Percentiles rank a stretch among this genome's conserved stretches.
Evolutionary conservation across 2,113 vertebrate genomes (phyloP).

Genomic region (Camarhynchus parvulus): DNA sequence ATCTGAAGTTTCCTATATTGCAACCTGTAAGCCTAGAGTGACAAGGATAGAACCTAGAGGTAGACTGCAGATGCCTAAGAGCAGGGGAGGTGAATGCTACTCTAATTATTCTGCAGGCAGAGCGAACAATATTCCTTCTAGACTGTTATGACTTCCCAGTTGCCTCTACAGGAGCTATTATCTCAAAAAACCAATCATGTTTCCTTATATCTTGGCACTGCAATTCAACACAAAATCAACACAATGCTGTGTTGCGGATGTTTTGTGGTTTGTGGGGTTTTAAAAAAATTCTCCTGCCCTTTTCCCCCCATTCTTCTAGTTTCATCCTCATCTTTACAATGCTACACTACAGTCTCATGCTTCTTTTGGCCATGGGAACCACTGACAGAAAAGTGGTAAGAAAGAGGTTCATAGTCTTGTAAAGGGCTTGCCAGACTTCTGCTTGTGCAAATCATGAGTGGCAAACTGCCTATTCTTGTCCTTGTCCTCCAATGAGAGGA

Average conservation of each 20-base stretch:
- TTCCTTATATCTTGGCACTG: background rate
- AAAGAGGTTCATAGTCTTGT: background rate
- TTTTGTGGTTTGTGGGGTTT: background rate
- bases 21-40: background rate
- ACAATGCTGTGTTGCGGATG: background rate
- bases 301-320: background rate
- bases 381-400: background rate
- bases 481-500: accelerated
- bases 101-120: background rate
- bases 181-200: background rate
- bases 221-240: background rate
- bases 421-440: background rate
- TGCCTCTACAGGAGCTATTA: background rate
- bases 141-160: background rate
- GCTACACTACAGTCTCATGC: background rate
- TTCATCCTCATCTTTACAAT: background rate
- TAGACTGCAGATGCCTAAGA: background rate
- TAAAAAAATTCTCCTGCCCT: background rate
- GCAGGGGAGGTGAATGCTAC: background rate
- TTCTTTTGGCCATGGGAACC: background rate
- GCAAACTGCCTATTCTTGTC: background rate
- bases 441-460: background rate
- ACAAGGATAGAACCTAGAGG: background rate
- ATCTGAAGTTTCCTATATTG: background rate
- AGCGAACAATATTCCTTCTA: background rate